Base-by-base conservation (phyloP, 2,797 vertebrate species). In the Etheostoma nigrum region DNA sequence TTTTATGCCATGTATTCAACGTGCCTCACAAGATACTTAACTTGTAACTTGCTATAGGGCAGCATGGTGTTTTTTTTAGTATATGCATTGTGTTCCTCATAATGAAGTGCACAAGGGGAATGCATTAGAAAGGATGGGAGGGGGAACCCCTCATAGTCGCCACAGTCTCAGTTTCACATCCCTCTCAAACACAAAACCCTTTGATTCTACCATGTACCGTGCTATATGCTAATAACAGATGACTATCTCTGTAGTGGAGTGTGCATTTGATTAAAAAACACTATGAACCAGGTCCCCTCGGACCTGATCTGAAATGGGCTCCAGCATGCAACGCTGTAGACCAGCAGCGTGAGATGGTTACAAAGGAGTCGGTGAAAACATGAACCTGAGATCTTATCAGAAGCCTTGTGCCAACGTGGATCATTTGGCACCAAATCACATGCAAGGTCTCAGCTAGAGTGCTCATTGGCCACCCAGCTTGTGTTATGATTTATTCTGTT, bases 261-360 rank as follows among this genome's bases (percentile, higher is more conserved):
- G 86, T 91, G 90, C 64, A 78, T 90, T 91, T 89, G 67, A 90
- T 93, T 92, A 83, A 89, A 88, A 87, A 65, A 47, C 66, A 72
- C 78, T 74, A 58, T 77, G 78, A 77, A 60, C 66, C 53, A 23
- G 8, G 62, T 74, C 66, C 77, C 82, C 54, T 40, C 0, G 19
- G 79, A 73, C 48, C 64, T 55, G 58, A 72, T 83, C 71, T 83
- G 77, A 82, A 79, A 70, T n/a, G 21, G 36, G 65, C 69, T 74
- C 54, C 75, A 52, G 84, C 83, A 70, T 84, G 80, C 67, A 73
- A 64, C n/a, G 10, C 71, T 74, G 61, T 19, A 74, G 77, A 70
- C 64, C 64, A 53, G 68, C 88, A 87, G 77, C 58, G 7, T 71
- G 83, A 79, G 72, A 68, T 42, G 16, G 74, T 82, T 85, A 67